Evolutionary conservation across 1,140 invertebrate species (phyloP).

Genomic region (Pseudomyrmex concolor): DNA sequence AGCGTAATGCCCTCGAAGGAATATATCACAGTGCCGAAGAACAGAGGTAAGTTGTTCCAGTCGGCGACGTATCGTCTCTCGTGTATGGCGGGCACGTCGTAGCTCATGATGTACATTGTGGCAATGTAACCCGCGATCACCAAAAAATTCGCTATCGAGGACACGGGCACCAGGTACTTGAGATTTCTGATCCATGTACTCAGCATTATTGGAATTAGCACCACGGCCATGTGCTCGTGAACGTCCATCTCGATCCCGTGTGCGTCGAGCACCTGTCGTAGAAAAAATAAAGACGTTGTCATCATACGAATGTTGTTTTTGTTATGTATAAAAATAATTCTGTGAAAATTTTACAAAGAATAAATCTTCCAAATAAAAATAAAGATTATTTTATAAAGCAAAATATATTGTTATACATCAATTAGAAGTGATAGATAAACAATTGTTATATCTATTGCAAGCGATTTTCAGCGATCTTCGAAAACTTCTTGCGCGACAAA

Average conservation of each 20-base stretch:
- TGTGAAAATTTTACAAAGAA: too few relatives aligned
- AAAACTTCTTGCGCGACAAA: neutral
- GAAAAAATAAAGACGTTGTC: neutral
- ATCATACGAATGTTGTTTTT: too few relatives aligned
- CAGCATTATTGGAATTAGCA: slow-evolving; percentile 90
- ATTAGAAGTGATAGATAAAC: too few relatives aligned
- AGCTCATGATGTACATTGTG: slow-evolving; percentile 89
- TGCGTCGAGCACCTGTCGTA: slow-evolving; percentile 87
- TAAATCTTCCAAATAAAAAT: too few relatives aligned
- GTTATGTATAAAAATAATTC: too few relatives aligned
- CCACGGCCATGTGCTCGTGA: slow-evolving; percentile 89
- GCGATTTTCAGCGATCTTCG: neutral
- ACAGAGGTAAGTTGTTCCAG: slow-evolving; percentile 88
- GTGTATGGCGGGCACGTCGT: slow-evolving; percentile 88
- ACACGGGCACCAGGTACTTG: slow-evolving; percentile 90
- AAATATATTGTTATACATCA: too few relatives aligned
- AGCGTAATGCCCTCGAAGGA: slow-evolving; percentile 93
- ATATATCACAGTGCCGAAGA: slow-evolving; percentile 92
- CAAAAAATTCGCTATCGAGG: slow-evolving; percentile 90
- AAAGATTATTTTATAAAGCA: too few relatives aligned
- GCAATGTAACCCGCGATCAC: slow-evolving; percentile 88
- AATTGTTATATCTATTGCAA: neutral
- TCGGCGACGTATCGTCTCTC: slow-evolving; percentile 86
- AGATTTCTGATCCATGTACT: slow-evolving; percentile 91
- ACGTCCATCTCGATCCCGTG: slow-evolving; percentile 87